Base-by-base conservation (phyloP, 2,888 invertebrate genomes). In the Cryptocephalus primarius region DNA sequence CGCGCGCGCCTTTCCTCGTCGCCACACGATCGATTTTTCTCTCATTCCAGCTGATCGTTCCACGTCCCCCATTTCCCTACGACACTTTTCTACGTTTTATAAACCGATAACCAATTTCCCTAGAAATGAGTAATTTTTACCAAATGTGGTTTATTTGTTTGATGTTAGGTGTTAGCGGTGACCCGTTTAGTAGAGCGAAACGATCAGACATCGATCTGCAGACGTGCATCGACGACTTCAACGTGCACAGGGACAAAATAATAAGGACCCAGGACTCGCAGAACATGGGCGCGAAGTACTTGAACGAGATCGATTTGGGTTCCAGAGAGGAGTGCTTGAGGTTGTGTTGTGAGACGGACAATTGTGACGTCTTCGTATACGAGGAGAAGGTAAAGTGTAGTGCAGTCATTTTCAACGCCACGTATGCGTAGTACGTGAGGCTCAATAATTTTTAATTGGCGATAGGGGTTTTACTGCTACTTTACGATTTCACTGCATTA, bases 291-390 rank as follows among this genome's bases (percentile, higher is more conserved):
- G 93, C 92, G 44, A 85, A 85, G 64, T 92, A 88, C 71, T 73
- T 93, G 42, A 88, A 86, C 64, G 90, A 89, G 67, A 79, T 86
- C 53, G 89, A 90, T 68, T 75, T 91, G 62, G 82, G 84, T 56
- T 79, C 85, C 44, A 78, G 86, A 55, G 79, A 82, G 59, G 89
- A 91, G 66, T 93, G 93, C 66, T 75, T 90, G 62, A 77, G 83
- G 44, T 77, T 89, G 52, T 93, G 93, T 72, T 93, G 92, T 71
- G 84, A 88, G 69, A 90, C 89, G 3, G 82, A 83, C 43, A 72
- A 79, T 51, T 93, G 93, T 69, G 91, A 93, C 70, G 90, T 92
- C 22, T 92, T 90, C 68, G 86, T 93, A 56, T 93, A 86, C 65
- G 92, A 93, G 68, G 88, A 92, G 65, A 92, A 90, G 82, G 89